These are phyloP conservation scores for Polypedilum pembai DNA, from an alignment of 1,140 invertebrate species.

Conservation along the genomic window DNA sequence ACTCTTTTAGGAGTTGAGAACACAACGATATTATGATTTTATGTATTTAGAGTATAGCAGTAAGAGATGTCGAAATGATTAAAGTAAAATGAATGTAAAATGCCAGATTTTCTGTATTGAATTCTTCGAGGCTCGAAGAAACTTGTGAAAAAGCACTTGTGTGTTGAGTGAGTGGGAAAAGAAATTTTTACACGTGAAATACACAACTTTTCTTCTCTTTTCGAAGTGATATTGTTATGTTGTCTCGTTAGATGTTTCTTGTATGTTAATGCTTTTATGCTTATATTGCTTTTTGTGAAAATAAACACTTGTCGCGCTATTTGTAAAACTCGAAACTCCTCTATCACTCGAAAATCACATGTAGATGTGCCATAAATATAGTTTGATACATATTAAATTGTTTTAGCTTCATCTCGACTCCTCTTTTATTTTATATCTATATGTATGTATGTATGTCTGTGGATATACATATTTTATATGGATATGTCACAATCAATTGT, in stretches of 20 bases:
- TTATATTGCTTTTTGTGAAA: constrained; percentile 28
- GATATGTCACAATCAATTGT: constrained; percentile 22
- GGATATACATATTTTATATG: background rate
- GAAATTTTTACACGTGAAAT: constrained; percentile 27
- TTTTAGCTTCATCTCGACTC: constrained; percentile 1
- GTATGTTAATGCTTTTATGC: constrained; percentile 23
- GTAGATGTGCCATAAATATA: constrained; percentile 18
- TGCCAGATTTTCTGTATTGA: background rate
- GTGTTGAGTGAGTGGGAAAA: background rate
- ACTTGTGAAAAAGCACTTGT: background rate
- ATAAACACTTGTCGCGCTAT: constrained; percentile 27
- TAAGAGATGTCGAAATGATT: constrained; percentile 2
- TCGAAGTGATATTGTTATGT: constrained; percentile 23
- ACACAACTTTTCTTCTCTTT: constrained; percentile 20
- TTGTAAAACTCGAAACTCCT: background rate
- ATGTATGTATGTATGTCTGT: background rate
- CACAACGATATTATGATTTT: no score
- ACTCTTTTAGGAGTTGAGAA: background rate
- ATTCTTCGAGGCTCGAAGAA: background rate
- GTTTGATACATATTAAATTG: constrained; percentile 19
- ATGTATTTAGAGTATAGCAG: background rate
- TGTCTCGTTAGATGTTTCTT: constrained; percentile 21
- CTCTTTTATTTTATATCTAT: background rate
- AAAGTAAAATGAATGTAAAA: constrained; percentile 14
- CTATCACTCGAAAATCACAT: background rate